Conservation (phyloP, 2,888 invertebrate genomes). For the Platynereis dumerilii region DNA sequence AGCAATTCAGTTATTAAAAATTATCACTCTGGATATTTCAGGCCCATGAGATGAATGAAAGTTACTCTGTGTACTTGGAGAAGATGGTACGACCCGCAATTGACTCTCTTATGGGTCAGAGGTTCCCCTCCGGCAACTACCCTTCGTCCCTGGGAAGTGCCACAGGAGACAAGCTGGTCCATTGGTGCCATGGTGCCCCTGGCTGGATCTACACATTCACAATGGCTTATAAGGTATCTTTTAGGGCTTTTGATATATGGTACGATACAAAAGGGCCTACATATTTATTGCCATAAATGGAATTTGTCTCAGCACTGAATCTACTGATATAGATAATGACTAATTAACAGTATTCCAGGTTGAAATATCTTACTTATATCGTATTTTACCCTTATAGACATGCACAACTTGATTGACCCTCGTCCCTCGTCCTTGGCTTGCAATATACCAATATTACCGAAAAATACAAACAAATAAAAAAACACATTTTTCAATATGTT, state of each 20-base stretch:
- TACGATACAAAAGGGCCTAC: too few species aligned
- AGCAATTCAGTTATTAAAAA: too few species aligned
- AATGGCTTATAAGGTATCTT: conserved; percentile 48
- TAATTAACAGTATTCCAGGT: too few species aligned
- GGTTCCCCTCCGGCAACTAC: conserved; percentile 68
- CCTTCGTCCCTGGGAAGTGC: conserved; percentile 77
- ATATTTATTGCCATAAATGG: too few species aligned
- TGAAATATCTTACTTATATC: too few species aligned
- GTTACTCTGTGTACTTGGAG: conserved; percentile 40
- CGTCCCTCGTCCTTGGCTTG: neutral
- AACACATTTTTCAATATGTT: neutral
- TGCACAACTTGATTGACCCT: neutral
- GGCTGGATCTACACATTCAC: conserved; percentile 77
- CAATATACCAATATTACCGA: too few species aligned
- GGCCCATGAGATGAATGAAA: too few species aligned
- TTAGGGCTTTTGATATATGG: neutral
- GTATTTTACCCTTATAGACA: too few species aligned
- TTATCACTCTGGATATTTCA: too few species aligned
- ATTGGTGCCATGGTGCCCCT: conserved; percentile 95
- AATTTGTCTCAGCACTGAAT: too few species aligned
- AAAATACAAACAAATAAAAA: too few species aligned
- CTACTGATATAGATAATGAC: too few species aligned
- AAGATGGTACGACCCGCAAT: conserved; percentile 59
- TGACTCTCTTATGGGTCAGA: conserved; percentile 61
- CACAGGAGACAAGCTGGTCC: conserved; percentile 77